phyloP scores from a whole-genome alignment of 1,140 invertebrate genomes.

The Solen grandis region DNA sequence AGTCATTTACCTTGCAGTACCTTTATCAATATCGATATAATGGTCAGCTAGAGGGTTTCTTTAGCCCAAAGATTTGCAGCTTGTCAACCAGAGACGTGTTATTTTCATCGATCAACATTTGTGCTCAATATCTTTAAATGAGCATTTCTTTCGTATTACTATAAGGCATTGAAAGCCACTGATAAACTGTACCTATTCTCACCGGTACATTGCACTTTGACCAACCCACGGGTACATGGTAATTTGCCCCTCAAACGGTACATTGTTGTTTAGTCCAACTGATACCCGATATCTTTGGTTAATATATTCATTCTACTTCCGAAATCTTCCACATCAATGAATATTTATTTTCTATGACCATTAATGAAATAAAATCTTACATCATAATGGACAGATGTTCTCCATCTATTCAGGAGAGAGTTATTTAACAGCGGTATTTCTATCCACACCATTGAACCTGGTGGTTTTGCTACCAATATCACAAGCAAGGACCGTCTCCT shows the following conservation, averaged over 20 bases:
- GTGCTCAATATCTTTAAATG: too few species aligned
- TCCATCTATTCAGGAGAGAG: constrained; percentile 14
- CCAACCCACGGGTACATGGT: not conserved
- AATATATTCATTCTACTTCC: not conserved
- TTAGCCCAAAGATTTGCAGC: too few species aligned
- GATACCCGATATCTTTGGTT: not conserved
- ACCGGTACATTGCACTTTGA: too few species aligned
- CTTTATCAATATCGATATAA: too few species aligned
- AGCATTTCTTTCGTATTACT: too few species aligned
- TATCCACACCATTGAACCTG: constrained; percentile 35
- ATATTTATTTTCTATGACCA: not conserved
- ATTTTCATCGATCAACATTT: too few species aligned
- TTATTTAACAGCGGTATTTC: constrained; percentile 18
- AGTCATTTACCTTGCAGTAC: too few species aligned
- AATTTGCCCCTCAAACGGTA: not conserved
- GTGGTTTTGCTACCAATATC: constrained; percentile 27
- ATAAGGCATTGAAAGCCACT: too few species aligned
- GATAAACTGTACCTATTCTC: too few species aligned
- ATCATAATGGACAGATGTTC: not conserved
- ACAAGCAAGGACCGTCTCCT: constrained; percentile 4
- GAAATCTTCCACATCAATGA: not conserved
- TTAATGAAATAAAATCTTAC: not conserved
- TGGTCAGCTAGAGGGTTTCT: too few species aligned
- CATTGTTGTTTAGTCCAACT: not conserved
- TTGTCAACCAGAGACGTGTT: too few species aligned